Evolutionary conservation across 1,140 invertebrate genomes (phyloP).

Genomic region (Campoletis sonorensis): DNA sequence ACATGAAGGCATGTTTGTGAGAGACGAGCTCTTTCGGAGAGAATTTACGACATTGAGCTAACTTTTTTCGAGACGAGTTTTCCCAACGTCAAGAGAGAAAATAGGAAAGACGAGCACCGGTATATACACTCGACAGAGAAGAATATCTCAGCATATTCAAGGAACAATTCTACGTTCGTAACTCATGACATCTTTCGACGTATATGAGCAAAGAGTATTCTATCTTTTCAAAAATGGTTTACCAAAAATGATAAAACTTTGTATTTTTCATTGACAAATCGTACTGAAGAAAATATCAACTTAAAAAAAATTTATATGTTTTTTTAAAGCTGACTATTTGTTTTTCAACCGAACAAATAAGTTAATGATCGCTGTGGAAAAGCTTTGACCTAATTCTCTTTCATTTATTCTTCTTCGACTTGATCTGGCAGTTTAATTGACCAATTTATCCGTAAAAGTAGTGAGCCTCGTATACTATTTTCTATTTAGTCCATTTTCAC

Average conservation of each 20-base stretch:
- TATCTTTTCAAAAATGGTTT: not conserved
- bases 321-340: too few relatives aligned
- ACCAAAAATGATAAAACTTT: not conserved
- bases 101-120: slow-evolving; percentile 6
- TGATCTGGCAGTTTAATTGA: not conserved
- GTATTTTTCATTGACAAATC: too few relatives aligned
- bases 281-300: not conserved
- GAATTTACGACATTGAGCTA: slow-evolving; percentile 4
- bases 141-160: slow-evolving; percentile 3
- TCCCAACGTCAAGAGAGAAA: not conserved
- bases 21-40: not conserved
- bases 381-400: too few relatives aligned
- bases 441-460: not conserved
- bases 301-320: too few relatives aligned
- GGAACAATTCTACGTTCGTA: not conserved
- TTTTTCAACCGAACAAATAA: too few relatives aligned
- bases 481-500: too few relatives aligned
- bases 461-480: not conserved
- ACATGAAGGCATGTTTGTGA: too few relatives aligned
- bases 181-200: not conserved
- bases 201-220: not conserved
- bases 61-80: slow-evolving; percentile 13
- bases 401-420: not conserved
- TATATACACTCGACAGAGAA: not conserved
- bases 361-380: too few relatives aligned